Evolutionary conservation across 2,797 vertebrate genomes (phyloP).

Genomic region (Eupleurogrammus muticus): DNA sequence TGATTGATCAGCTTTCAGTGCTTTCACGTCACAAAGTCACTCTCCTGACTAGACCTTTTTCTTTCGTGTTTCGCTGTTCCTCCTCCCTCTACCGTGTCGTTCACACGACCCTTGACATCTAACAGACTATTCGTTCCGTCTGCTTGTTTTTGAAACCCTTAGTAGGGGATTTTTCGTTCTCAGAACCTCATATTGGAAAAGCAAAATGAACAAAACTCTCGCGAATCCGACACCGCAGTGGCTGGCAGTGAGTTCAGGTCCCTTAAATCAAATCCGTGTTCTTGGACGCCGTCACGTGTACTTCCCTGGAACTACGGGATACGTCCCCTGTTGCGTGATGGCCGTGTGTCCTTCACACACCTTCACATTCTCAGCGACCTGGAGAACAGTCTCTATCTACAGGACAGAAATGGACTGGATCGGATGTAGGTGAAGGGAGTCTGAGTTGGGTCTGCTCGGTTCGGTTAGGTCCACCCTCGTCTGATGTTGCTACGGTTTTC

Average conservation of each 20-base stretch:
- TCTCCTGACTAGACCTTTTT: slow-evolving; percentile 18
- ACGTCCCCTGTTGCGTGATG: slow-evolving; percentile 27
- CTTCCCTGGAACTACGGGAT: slow-evolving; percentile 1
- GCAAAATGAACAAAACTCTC: slow-evolving; percentile 39
- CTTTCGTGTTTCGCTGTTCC: slow-evolving; percentile 26
- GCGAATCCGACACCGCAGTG: slow-evolving; percentile 59
- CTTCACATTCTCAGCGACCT: slow-evolving; percentile 28
- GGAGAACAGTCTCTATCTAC: slow-evolving; percentile 72
- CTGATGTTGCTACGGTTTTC: slow-evolving; percentile 69
- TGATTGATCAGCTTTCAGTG: slow-evolving; percentile 51
- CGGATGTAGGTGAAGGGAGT: slow-evolving; percentile 45
- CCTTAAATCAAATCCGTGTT: slow-evolving; percentile 31
- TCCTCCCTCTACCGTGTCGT: slow-evolving; percentile 28
- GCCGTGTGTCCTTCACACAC: slow-evolving; percentile 4
- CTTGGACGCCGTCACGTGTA: slow-evolving; percentile 15
- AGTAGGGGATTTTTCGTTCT: slow-evolving; percentile 35
- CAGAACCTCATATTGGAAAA: slow-evolving; percentile 39
- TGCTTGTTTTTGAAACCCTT: slow-evolving; percentile 49
- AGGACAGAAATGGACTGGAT: slow-evolving; percentile 62
- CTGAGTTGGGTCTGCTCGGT: slow-evolving; percentile 43
- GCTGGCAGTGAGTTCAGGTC: slow-evolving; percentile 77
- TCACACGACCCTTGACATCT: slow-evolving; percentile 44
- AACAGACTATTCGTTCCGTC: slow-evolving; percentile 38
- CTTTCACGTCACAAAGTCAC: slow-evolving; percentile 30
- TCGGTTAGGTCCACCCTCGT: slow-evolving; percentile 42